These are phyloP conservation scores for Capitella teleta DNA, from an alignment of 1,140 invertebrate species.

Conservation along the genomic window DNA sequence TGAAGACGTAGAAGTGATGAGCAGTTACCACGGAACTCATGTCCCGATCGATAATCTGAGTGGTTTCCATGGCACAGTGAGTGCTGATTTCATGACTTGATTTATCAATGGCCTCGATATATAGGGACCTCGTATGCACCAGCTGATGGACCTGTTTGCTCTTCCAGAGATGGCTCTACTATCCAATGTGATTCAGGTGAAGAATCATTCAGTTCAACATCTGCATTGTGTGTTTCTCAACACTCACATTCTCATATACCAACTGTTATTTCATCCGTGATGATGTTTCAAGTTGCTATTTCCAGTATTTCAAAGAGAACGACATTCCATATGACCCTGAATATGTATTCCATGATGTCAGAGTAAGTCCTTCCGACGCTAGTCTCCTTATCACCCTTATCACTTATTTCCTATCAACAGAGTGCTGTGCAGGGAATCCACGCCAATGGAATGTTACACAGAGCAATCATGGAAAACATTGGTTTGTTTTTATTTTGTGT, in stretches of 20 bases:
- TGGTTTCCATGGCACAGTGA: constrained; percentile 32
- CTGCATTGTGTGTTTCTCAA: no score
- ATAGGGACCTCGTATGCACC: constrained; percentile 75
- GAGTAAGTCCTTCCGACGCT: constrained; percentile 54
- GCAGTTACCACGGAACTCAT: constrained; percentile 63
- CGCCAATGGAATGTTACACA: constrained; percentile 56
- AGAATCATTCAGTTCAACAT: no score
- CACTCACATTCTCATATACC: no score
- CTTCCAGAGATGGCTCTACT: constrained; percentile 89
- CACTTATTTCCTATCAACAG: background rate
- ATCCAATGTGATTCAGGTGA: constrained; percentile 74
- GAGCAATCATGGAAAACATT: no score
- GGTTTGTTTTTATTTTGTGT: no score
- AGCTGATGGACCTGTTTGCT: constrained; percentile 92
- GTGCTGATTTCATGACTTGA: constrained; percentile 9
- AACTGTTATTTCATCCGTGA: no score
- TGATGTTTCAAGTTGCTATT: constrained; percentile 12
- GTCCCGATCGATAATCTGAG: constrained; percentile 42
- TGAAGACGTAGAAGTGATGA: constrained; percentile 73
- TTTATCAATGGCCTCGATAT: constrained; percentile 25
- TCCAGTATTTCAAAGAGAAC: constrained; percentile 69
- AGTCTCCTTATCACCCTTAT: no score
- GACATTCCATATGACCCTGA: constrained; percentile 89
- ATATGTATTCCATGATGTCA: constrained; percentile 88
- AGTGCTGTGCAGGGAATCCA: no score